Evolutionary conservation across 1,140 invertebrate species (phyloP).

Genomic region (Diploscapter pachys): DNA sequence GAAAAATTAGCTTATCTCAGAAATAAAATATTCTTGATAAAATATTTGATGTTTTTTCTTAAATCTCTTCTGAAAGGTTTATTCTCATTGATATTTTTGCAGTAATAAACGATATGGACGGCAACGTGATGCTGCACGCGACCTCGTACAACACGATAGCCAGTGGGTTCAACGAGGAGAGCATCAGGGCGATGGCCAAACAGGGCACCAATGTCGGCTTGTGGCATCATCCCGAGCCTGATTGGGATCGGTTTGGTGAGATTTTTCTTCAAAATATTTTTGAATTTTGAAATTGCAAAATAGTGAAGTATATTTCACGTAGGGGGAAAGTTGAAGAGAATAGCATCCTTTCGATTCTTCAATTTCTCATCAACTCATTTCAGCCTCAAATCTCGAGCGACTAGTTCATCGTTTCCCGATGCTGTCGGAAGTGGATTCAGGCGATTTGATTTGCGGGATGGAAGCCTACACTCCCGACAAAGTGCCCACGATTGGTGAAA

Average conservation of each 20-base stretch:
- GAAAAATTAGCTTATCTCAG: background rate
- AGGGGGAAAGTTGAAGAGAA: background rate
- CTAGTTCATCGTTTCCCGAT: conserved; percentile 77
- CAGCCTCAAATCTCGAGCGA: conserved; percentile 76
- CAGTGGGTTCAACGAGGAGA: conserved; percentile 51
- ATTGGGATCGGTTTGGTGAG: conserved; percentile 86
- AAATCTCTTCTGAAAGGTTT: too few relatives aligned
- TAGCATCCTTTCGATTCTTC: background rate
- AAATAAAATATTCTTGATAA: too few relatives aligned
- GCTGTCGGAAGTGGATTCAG: conserved; percentile 69
- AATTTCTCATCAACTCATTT: background rate
- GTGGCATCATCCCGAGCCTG: conserved; percentile 50
- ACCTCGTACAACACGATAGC: conserved; percentile 46
- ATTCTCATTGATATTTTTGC: background rate
- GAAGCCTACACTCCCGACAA: conserved; percentile 85
- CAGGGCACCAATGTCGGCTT: conserved; percentile 36
- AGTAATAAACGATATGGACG: conserved; percentile 42
- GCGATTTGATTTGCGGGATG: conserved; percentile 78
- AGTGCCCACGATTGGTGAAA: conserved; percentile 74
- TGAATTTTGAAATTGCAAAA: background rate
- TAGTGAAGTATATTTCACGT: background rate
- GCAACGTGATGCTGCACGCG: conserved; percentile 43
- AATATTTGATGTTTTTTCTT: too few relatives aligned
- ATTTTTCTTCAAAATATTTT: conserved; percentile 5
- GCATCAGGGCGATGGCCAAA: conserved; percentile 39